These are phyloP conservation scores for Morelia viridis DNA, from an alignment of 2,797 vertebrate genomes.

Conservation along the genomic window DNA sequence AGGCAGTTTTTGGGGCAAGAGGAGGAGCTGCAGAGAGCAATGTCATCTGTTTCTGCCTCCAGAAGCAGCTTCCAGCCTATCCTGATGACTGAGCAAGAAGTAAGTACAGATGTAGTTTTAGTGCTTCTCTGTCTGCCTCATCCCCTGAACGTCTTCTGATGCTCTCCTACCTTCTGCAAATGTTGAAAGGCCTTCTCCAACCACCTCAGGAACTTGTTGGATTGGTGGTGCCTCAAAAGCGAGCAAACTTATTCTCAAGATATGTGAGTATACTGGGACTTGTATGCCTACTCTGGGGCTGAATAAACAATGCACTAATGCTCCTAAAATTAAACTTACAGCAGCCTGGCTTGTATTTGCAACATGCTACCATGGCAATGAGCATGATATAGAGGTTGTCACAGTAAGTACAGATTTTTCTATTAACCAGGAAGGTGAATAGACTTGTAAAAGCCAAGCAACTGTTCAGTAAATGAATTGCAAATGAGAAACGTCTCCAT, in stretches of 20 bases:
- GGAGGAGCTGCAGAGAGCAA: too few species aligned
- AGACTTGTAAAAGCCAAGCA: constrained; percentile 51
- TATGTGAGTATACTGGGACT: neutral
- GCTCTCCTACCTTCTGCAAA: neutral
- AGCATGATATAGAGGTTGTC: constrained; percentile 53
- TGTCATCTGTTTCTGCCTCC: too few species aligned
- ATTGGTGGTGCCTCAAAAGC: neutral
- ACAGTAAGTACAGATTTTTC: constrained; percentile 61
- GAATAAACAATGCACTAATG: neutral
- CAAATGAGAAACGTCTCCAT: constrained; percentile 37
- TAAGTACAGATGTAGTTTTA: neutral
- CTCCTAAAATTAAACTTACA: neutral
- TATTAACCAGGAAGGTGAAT: constrained; percentile 60
- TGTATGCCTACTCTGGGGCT: neutral
- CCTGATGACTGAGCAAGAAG: too few species aligned
- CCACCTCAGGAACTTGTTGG: neutral
- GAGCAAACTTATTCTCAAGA: neutral
- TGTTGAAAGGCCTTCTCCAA: neutral
- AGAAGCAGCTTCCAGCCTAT: too few species aligned
- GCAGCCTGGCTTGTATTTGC: constrained; percentile 45
- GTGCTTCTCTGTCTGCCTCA: neutral
- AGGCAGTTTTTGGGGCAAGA: too few species aligned
- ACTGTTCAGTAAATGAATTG: constrained; percentile 58
- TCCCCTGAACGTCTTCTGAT: neutral
- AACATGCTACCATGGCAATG: constrained; percentile 18